Base-by-base conservation (phyloP, 92 coral and sea anemone genomes). In the Anthopleura xanthogrammica region DNA sequence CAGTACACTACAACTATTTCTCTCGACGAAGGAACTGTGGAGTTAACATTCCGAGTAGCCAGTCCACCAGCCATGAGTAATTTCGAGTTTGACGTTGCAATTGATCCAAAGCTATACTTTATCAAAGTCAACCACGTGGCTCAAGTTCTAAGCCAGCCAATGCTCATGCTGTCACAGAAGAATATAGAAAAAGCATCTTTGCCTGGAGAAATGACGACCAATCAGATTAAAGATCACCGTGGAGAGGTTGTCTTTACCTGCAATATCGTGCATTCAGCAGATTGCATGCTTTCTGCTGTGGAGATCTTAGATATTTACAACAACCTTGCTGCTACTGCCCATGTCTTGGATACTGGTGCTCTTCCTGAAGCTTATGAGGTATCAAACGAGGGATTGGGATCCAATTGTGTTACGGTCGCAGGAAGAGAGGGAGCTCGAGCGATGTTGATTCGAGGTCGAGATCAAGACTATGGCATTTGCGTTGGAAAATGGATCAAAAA, bases 381-480 rank as follows among this genome's bases (percentile, higher is more conserved):
- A n/a, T 66, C 77, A 48, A 87, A 84, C 17, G 88, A 60, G 23
- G 80, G 81, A 29, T 29, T 29, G 36, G 36, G 36, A 12, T 24
- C 76, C 17, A 81, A 85, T 46, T 84, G 90, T 83, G 76, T 72
- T 2, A 64, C 90, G n/a, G 78, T 88, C 16, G 55, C 80, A 17
- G 77, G 41, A 20, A 42, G 43, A 66, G 85, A 73, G 5, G 94
- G 94, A 43, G 89, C 89, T 19, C 80, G 94, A 50, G 91, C 94
- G 20, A 90, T 90, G 91, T 68, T 90, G n/a, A 85, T 90, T 8
- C 84, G 91, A 76, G 78, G 91, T 57, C 78, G 85, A 62, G 87
- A 84, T 77, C 82, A 74, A 24, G 94, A 90, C 43, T 90, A 84
- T 87, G 94, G 91, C 24, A 72, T 90, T 12, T 90, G 94, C 40